Percentiles rank a stretch among this genome's conserved stretches.
Evolutionary conservation across 1,140 invertebrate genomes (phyloP).

Genomic region (Bemisia tabaci): DNA sequence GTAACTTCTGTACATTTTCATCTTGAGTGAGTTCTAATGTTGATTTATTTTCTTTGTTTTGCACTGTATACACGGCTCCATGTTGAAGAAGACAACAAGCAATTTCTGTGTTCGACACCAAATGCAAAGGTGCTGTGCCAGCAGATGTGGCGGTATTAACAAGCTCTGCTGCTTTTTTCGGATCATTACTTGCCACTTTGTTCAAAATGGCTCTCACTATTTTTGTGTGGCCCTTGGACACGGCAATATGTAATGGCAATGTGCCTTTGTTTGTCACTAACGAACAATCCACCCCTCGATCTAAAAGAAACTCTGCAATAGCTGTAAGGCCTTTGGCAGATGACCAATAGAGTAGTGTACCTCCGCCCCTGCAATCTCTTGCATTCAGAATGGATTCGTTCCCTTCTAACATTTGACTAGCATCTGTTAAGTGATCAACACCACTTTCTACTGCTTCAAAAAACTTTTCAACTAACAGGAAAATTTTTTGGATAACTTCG

Average conservation of each 20-base stretch:
- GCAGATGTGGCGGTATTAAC: background rate
- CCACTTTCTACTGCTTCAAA: background rate
- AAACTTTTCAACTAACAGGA: background rate
- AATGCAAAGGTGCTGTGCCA: background rate
- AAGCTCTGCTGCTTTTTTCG: background rate
- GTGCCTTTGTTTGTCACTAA: background rate
- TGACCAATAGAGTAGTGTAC: background rate
- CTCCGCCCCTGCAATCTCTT: background rate
- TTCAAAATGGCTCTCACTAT: background rate
- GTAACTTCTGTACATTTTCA: background rate
- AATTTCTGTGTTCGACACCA: background rate
- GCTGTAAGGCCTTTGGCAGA: background rate
- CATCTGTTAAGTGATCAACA: background rate
- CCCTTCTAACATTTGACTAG: background rate
- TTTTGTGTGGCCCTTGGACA: background rate
- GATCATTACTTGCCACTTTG: background rate
- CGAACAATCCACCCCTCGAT: background rate
- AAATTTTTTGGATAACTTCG: background rate
- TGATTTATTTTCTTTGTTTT: background rate
- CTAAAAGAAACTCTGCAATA: background rate
- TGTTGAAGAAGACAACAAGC: background rate
- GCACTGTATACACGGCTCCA: background rate
- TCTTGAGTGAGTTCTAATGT: background rate
- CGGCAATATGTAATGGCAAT: background rate
- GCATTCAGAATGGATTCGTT: background rate